Evolutionary conservation across 2,113 vertebrate genomes (phyloP).

Genomic region (Orthonyx spaldingii): DNA sequence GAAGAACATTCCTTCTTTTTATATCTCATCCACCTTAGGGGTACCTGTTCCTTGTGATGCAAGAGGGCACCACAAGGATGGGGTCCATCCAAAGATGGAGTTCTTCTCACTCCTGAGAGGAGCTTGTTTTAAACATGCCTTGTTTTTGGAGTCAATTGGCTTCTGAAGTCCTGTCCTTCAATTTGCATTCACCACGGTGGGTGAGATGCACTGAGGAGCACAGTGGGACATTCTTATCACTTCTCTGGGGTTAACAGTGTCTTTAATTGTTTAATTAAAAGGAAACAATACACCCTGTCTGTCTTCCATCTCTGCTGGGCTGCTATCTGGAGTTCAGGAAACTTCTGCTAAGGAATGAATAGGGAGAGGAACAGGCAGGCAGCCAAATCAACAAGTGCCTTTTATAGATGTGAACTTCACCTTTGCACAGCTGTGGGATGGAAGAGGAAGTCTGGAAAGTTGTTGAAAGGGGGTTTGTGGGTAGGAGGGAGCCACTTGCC

Average conservation of each 20-base stretch:
- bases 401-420: slow-evolving; percentile 51
- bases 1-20: background rate
- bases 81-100: no score
- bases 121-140: background rate
- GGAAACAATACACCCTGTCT: slow-evolving; percentile 15
- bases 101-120: background rate
- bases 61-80: no score
- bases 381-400: slow-evolving; percentile 4
- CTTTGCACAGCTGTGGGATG: background rate
- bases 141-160: background rate
- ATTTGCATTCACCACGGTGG: fast-evolving
- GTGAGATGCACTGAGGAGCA: background rate
- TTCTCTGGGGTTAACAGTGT: background rate
- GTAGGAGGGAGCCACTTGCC: background rate
- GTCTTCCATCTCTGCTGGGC: background rate
- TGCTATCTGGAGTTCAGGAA: slow-evolving; percentile 52
- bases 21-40: background rate
- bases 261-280: background rate
- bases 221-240: background rate
- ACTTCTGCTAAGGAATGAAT: slow-evolving; percentile 33
- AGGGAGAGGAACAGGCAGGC: slow-evolving; percentile 20
- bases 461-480: background rate
- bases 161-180: background rate
- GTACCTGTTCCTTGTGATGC: background rate
- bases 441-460: background rate